These are phyloP conservation scores for Corticium candelabrum DNA, from an alignment of 37 sponge, comb jelly and placozoan species.

Conservation along the genomic window DNA sequence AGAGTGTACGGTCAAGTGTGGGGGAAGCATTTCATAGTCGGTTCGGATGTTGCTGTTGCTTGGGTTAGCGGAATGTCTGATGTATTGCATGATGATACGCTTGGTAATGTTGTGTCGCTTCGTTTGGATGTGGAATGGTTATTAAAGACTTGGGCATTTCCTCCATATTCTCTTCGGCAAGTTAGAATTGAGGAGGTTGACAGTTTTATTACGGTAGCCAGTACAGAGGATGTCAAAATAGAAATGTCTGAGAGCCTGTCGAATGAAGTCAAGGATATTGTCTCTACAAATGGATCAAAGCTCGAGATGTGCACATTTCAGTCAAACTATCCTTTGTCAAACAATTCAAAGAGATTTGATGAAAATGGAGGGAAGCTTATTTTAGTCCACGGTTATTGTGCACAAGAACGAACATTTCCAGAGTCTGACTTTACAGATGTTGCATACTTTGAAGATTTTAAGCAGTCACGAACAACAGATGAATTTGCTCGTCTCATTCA, in stretches of 20 bases:
- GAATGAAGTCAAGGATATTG: neutral
- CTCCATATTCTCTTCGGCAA: conserved; percentile 17
- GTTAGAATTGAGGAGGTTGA: conserved; percentile 25
- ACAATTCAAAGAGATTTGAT: conserved; percentile 2
- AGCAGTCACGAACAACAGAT: conserved; percentile 16
- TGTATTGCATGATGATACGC: neutral
- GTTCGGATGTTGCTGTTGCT: conserved; percentile 23
- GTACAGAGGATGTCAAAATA: conserved; percentile 9
- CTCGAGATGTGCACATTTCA: no score
- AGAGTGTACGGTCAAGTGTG: conserved; percentile 34
- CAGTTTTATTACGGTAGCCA: conserved; percentile 21
- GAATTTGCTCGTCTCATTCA: conserved; percentile 23
- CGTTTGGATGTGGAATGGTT: conserved; percentile 12
- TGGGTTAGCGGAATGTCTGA: conserved; percentile 29
- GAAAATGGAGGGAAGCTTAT: conserved; percentile 22
- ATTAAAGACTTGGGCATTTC: conserved; percentile 5
- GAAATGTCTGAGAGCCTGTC: neutral
- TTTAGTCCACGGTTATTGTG: conserved; percentile 49
- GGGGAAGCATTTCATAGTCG: conserved; percentile 10
- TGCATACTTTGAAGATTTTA: conserved; percentile 24
- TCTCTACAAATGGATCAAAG: neutral
- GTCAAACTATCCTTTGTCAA: no score
- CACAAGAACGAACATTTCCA: conserved; percentile 27
- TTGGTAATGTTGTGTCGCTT: neutral
- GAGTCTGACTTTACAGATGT: conserved; percentile 27